Evolutionary conservation across 1,140 invertebrate genomes (phyloP), one percentile per base, ranked within the genome.

Genomic region (Drosophila paulistorum): DNA sequence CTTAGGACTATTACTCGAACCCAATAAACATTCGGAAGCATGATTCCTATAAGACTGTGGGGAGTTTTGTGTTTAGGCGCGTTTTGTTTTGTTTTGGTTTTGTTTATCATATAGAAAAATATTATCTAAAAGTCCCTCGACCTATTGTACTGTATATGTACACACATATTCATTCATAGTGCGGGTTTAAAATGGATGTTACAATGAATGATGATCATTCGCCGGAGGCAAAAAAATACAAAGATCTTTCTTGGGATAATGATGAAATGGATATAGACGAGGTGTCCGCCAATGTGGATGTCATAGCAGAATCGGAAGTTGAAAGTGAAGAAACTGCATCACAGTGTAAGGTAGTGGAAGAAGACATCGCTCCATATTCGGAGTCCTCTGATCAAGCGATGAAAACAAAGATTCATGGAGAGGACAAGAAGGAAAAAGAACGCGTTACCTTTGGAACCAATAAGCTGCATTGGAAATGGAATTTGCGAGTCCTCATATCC

Each of bases 401-500:
- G 1, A 30, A 30, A 30, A 7, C 30, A 30, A 30, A 6, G 30
- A 30, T 5, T 30, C 0, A 6, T 9, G 35, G 6, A 39, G 5
- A 59, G 17, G n/a, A 6, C 33, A 7, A 10, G 11, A 59, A 17
- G 9, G 57, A 59, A 3, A 35, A 20, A 26, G 17, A 14, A 42
- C 13, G 9, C 10, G 1, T n/a, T 65, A 10, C 65, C 30, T 1
- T 35, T 30, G 30, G 33, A 11, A 39, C 37, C 9, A 37, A 17
- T 17, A 72, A 70, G 14, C 57, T 77, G 0, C 72, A 66, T 48
- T 61, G 74, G 26, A 83, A 74, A 30, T 57, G 55, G 45, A 87
- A 87, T 61, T 57, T 87, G 14, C 84, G 83, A 7, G 69, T 77
- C 0, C 59, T 80, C 0, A 79, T 89, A 35, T 87, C 83, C 0